These are phyloP conservation scores for Anarrhichthys ocellatus DNA, from an alignment of 2,113 vertebrate species.

Conservation along the genomic window DNA sequence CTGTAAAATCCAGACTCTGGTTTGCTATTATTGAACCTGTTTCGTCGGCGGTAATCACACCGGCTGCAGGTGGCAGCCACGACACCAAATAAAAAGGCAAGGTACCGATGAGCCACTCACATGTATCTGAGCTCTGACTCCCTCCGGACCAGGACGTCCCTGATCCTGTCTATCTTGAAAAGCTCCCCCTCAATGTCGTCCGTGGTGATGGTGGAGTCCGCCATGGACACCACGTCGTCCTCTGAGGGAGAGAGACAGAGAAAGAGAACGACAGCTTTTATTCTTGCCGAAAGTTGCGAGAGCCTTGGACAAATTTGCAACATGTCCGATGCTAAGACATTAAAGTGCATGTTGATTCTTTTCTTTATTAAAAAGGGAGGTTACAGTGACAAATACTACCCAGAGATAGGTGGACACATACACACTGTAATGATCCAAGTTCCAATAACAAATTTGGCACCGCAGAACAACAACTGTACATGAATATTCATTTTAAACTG, in stretches of 20 bases:
- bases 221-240: conserved; percentile 89
- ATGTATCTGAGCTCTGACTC: conserved; percentile 92
- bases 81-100: neutral
- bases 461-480: conserved; percentile 17
- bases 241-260: conserved; percentile 71
- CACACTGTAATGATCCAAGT: neutral
- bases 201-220: conserved; percentile 87
- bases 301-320: neutral
- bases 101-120: conserved; percentile 76
- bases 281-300: neutral
- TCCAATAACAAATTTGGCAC: neutral
- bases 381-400: neutral
- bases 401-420: conserved; percentile 2
- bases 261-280: neutral
- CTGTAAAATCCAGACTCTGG: neutral
- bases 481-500: conserved; percentile 44
- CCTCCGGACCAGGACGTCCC: conserved; percentile 88
- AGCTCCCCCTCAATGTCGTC: conserved; percentile 90
- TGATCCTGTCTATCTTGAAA: conserved; percentile 88
- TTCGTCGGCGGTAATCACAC: neutral
- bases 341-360: neutral
- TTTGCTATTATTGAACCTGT: neutral
- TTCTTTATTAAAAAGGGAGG: neutral
- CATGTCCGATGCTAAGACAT: neutral
- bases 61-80: neutral